A percentile compares a stretch with the other conserved stretches of the same genome.
Conservation (phyloP, 2,797 vertebrate genomes). For the Diceros bicornis region DNA sequence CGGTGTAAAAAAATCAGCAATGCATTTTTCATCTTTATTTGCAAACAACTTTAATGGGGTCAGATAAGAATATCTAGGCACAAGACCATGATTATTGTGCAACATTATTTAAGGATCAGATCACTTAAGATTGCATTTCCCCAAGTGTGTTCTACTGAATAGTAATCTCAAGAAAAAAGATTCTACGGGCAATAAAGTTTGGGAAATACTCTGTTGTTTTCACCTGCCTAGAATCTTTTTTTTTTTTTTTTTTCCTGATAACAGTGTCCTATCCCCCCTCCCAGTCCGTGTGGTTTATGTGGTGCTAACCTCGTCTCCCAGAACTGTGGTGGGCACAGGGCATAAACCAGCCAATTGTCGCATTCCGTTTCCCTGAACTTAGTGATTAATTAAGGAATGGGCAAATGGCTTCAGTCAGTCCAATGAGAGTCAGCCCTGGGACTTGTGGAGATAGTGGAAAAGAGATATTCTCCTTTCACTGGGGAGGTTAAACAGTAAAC, state of each 20-base stretch:
- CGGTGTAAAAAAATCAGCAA: not conserved
- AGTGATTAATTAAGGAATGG: not conserved
- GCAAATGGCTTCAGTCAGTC: not conserved
- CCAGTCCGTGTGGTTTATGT: not conserved
- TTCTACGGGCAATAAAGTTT: not conserved
- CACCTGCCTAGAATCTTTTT: slow-evolving; percentile 11
- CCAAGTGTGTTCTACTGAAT: not conserved
- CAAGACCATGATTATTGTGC: not conserved
- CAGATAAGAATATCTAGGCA: slow-evolving; percentile 1
- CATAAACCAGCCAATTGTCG: not conserved
- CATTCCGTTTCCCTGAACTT: not conserved
- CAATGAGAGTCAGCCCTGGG: not conserved
- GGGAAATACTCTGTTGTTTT: not conserved
- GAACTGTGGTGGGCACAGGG: not conserved
- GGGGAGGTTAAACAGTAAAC: not conserved
- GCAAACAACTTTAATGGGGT: not conserved
- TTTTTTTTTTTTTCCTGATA: slow-evolving; percentile 37
- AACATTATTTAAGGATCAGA: not conserved
- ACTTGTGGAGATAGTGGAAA: not conserved
- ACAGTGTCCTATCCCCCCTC: not conserved
- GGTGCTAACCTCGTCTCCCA: not conserved
- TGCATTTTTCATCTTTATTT: not conserved
- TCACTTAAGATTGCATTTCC: not conserved
- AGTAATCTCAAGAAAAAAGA: not conserved
- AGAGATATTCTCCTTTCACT: not conserved